These are phyloP conservation scores for Pristionchus exspectatus DNA, from an alignment of 2,888 invertebrate species.

Conservation along the genomic window DNA sequence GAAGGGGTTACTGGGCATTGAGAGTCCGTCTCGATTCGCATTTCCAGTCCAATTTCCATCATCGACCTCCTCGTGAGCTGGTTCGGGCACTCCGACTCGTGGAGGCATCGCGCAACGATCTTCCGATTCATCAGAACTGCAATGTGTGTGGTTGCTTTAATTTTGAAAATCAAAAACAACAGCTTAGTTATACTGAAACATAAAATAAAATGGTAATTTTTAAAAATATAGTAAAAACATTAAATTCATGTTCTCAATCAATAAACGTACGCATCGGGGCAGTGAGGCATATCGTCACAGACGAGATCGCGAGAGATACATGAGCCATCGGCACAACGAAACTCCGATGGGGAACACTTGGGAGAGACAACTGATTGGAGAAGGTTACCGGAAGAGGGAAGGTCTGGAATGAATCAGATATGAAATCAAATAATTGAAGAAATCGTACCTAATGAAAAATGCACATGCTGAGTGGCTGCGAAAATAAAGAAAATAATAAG, in stretches of 20 bases:
- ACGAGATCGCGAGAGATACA: slow-evolving; percentile 26
- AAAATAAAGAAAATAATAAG: background rate
- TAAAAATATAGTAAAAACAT: no score
- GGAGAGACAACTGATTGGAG: background rate
- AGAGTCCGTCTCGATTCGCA: background rate
- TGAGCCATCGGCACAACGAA: background rate
- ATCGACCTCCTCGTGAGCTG: background rate
- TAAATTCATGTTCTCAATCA: no score
- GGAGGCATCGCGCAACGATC: slow-evolving; percentile 30
- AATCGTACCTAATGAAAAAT: background rate
- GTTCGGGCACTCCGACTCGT: background rate
- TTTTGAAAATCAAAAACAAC: no score
- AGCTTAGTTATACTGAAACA: no score
- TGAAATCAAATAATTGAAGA: background rate
- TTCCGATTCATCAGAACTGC: slow-evolving; percentile 47
- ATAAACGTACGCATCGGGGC: slow-evolving; percentile 12
- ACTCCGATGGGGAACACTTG: slow-evolving; percentile 13
- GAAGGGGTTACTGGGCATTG: background rate
- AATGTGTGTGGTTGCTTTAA: background rate
- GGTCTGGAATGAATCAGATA: background rate
- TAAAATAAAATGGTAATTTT: no score
- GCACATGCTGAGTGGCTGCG: background rate
- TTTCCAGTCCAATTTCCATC: background rate
- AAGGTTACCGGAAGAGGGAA: background rate
- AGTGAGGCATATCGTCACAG: slow-evolving; percentile 32